phyloP scores from a whole-genome alignment of 2,797 vertebrate genomes.

The Myotis daubentonii region DNA sequence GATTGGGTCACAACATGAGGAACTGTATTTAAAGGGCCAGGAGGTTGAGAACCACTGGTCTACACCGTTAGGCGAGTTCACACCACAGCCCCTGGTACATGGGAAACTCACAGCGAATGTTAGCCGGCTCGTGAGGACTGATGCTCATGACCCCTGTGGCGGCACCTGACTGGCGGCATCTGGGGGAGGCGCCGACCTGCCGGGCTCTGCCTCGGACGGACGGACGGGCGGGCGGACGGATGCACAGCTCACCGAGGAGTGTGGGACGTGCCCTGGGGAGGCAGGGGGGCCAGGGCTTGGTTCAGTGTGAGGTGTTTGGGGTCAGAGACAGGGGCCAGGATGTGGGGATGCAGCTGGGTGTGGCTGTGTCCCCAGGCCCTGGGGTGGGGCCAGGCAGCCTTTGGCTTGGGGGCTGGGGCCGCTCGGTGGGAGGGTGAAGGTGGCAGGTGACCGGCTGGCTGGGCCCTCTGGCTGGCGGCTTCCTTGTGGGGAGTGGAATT shows the following conservation, averaged over 20 bases:
- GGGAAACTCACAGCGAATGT: fast-evolving
- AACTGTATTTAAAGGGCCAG: no score
- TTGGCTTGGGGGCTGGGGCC: neutral
- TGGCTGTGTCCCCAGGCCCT: neutral
- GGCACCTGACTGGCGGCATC: no score
- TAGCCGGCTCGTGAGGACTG: neutral
- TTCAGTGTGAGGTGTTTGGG: neutral
- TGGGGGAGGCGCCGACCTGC: no score
- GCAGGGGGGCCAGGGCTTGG: neutral
- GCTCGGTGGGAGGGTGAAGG: neutral
- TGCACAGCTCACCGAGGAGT: neutral
- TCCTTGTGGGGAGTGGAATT: conserved; percentile 35
- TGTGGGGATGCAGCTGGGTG: neutral
- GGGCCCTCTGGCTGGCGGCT: neutral
- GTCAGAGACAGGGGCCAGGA: neutral
- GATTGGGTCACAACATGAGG: no score
- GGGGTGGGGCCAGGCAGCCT: neutral
- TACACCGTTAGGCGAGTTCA: neutral
- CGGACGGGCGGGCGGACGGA: no score
- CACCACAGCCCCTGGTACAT: fast-evolving
- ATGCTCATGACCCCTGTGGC: fast-evolving
- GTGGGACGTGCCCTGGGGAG: neutral
- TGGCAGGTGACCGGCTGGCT: neutral
- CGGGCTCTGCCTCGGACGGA: neutral
- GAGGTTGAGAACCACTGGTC: no score